Conservation (phyloP, 2,888 invertebrate species). For the Heteromyza rotundicornis region DNA sequence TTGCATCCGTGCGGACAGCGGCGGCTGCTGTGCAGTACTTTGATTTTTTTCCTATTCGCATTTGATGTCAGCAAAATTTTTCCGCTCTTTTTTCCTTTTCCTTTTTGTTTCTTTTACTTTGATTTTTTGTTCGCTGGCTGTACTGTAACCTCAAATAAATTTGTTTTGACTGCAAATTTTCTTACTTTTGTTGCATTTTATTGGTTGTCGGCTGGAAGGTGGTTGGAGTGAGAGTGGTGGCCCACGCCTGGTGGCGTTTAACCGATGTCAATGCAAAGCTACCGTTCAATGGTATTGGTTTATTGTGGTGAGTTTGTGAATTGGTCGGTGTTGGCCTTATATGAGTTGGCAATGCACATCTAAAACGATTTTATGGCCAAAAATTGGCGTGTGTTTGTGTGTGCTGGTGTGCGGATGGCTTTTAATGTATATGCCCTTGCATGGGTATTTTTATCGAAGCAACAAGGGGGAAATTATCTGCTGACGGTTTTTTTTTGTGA, state of each 20-base stretch:
- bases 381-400: no score
- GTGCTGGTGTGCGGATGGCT: background rate
- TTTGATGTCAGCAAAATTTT: conserved; percentile 6
- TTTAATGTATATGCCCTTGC: background rate
- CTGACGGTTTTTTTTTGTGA: background rate
- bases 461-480: background rate
- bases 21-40: no score
- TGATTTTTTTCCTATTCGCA: background rate
- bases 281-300: no score
- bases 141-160: conserved; percentile 23
- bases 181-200: conserved; percentile 2
- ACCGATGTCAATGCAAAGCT: no score
- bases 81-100: background rate
- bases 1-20: no score
- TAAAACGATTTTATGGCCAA: conserved; percentile 4
- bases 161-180: conserved; percentile 18
- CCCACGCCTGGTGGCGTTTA: background rate
- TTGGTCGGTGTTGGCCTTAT: no score
- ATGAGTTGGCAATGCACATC: background rate
- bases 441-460: conserved; percentile 9
- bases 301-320: background rate
- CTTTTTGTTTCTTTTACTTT: no score
- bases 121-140: no score
- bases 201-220: background rate
- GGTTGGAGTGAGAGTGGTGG: background rate